phyloP scores from a whole-genome alignment of 2,113 vertebrate genomes.

The Hippopotamus amphibius region DNA sequence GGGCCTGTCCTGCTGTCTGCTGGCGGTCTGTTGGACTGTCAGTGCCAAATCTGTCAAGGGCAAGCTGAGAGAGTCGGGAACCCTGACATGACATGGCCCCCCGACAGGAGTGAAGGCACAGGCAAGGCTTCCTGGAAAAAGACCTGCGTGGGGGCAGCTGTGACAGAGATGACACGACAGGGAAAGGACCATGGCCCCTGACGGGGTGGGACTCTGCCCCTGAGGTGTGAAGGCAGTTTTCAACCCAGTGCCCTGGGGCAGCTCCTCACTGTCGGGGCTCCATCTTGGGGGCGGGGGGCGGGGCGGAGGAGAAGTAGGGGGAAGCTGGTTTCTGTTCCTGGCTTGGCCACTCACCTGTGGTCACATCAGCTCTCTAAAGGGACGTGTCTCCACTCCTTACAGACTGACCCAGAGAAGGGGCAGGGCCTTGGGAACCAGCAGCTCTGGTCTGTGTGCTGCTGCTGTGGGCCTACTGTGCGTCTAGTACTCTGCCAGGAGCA shows the following conservation, averaged over 20 bases:
- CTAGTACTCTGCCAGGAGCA: neutral
- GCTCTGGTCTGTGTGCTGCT: neutral
- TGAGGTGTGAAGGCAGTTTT: too few relatives aligned
- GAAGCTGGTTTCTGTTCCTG: neutral
- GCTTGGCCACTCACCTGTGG: neutral
- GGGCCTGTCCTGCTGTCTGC: neutral
- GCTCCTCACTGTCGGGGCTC: neutral
- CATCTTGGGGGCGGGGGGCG: too few relatives aligned
- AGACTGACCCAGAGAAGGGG: neutral
- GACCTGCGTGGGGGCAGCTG: rapidly evolving
- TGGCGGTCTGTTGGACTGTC: neutral
- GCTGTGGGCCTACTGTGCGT: neutral
- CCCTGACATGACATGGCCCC: neutral
- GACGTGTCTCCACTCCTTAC: neutral
- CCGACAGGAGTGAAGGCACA: neutral
- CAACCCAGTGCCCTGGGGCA: neutral
- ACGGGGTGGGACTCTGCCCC: rapidly evolving
- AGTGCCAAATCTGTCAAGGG: neutral
- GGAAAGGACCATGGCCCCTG: rapidly evolving
- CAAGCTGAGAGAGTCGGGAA: too few relatives aligned
- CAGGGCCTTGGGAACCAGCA: rapidly evolving
- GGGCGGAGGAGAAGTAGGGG: too few relatives aligned
- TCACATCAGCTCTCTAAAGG: neutral
- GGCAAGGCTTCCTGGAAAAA: neutral
- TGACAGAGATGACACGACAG: rapidly evolving